These are phyloP conservation scores for Aphelenchoides bicaudatus DNA, from an alignment of 2,888 invertebrate species.

Conservation along the genomic window DNA sequence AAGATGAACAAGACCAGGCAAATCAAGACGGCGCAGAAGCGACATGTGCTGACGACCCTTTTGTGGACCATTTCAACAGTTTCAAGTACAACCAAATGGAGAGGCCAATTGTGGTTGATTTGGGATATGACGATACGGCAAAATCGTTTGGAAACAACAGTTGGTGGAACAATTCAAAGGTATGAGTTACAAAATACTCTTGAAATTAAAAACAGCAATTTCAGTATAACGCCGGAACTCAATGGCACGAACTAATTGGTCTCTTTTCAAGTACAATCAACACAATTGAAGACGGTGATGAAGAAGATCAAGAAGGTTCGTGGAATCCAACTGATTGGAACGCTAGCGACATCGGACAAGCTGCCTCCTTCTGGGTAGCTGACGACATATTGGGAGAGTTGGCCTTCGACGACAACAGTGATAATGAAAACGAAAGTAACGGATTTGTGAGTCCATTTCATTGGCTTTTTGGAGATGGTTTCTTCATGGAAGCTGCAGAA, in stretches of 20 bases:
- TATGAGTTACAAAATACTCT: too few species aligned
- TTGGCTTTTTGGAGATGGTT: not conserved
- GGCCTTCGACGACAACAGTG: not conserved
- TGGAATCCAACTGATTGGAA: slow-evolving; percentile 35
- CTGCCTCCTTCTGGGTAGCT: slow-evolving; percentile 5
- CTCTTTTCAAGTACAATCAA: slow-evolving; percentile 4
- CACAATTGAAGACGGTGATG: slow-evolving; percentile 18
- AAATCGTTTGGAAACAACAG: slow-evolving; percentile 40
- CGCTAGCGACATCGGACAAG: slow-evolving; percentile 1
- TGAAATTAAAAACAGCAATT: too few species aligned
- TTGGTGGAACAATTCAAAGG: slow-evolving; percentile 35
- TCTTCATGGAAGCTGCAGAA: too few species aligned
- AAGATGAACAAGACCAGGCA: not conserved
- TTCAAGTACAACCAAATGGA: slow-evolving; percentile 44
- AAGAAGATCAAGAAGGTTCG: slow-evolving; percentile 16
- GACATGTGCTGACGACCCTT: slow-evolving; percentile 32
- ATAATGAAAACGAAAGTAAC: not conserved
- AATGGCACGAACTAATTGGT: slow-evolving; percentile 34
- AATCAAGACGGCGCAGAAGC: slow-evolving; percentile 23
- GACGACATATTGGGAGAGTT: slow-evolving; percentile 2
- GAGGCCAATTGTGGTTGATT: slow-evolving; percentile 32
- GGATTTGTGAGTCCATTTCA: not conserved
- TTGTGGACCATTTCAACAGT: slow-evolving; percentile 34
- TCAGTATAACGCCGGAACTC: slow-evolving; percentile 32
- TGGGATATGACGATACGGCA: slow-evolving; percentile 30